phyloP scores from a whole-genome alignment of 2,797 vertebrate genomes.

The Buceros bicornis region DNA sequence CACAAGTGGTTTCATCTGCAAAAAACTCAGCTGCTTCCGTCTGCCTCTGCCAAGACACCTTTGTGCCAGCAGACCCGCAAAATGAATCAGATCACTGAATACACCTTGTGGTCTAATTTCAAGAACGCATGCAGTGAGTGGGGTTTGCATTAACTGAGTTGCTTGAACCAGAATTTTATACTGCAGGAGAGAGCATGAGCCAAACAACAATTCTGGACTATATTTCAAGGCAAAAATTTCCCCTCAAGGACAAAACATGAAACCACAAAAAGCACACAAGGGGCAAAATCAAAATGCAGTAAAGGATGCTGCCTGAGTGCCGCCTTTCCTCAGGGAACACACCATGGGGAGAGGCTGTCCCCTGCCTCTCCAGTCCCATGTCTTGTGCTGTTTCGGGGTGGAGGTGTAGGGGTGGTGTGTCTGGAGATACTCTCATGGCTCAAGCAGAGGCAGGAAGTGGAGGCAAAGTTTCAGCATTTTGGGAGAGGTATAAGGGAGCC shows the following conservation, averaged over 20 bases:
- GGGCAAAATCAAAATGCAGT: not conserved
- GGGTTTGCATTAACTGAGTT: not conserved
- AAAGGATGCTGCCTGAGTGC: not conserved
- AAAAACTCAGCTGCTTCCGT: not conserved
- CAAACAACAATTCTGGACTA: not conserved
- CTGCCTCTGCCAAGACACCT: not conserved
- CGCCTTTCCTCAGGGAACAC: not conserved
- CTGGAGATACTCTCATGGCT: not conserved
- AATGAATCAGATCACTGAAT: not conserved
- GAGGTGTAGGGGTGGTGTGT: too few relatives aligned
- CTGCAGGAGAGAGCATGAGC: not conserved
- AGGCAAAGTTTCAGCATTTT: not conserved
- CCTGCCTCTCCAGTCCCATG: fast-evolving
- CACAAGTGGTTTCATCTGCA: not conserved
- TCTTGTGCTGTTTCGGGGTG: fast-evolving
- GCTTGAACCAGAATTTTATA: not conserved
- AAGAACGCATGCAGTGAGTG: not conserved
- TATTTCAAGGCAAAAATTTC: not conserved
- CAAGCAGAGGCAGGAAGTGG: not conserved
- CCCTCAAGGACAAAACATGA: not conserved
- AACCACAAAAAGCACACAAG: not conserved
- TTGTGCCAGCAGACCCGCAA: not conserved
- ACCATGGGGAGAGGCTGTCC: not conserved
- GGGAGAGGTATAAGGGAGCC: not conserved
- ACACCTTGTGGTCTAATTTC: not conserved